Base-by-base conservation (phyloP, 2,797 vertebrate species). In the Tenualosa ilisha region DNA sequence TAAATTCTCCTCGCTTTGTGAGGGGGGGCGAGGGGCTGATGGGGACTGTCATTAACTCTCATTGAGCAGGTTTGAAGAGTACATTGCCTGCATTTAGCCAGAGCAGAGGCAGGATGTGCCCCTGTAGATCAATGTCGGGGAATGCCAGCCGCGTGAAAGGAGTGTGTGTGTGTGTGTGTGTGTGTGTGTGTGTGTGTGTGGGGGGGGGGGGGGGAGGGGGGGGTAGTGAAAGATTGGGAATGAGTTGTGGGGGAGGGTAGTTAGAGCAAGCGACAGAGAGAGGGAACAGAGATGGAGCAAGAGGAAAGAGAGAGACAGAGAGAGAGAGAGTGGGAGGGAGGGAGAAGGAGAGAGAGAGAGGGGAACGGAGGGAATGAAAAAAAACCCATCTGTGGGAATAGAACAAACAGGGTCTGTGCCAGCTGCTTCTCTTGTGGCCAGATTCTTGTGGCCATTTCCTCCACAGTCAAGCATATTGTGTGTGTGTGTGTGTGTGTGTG, bases 41-140 rank as follows among this genome's bases (percentile, higher is more conserved):
- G 65, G 46, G 81, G 81, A 63, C 24, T 61, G 61, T 88, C 86
- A 86, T 84, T 88, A 81, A 89, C 86, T 86, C 65, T 53, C 81
- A 26, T 82, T 87, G 82, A 89, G 82, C 68, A 84, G 81, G 72
- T 83, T 75, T 72, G 82, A 26, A 51, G 15, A 40, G 11, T 20
- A 75, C 13, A 75, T n/a, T 6, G 56, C 12, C 56, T 59, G 56
- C 56, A 59, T 59, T 59, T 59, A 22, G 56, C 56, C 26, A 68
- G 65, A 40, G 5, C 11, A 37, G 0, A 65, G 61, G n/a, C 61
- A 31, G 46, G 26, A n/a, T 56, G 20, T 26, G 22, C 81, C 82
- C 72, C 84, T 83, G 31, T 83, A 85, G 63, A 85, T 86, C 87
- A 86, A 82, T 79, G 81, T 83, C 65, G 83, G 79, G 31, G 46